Conservation (phyloP, 2,113 vertebrate genomes). For the Poicephalus meyeri region DNA sequence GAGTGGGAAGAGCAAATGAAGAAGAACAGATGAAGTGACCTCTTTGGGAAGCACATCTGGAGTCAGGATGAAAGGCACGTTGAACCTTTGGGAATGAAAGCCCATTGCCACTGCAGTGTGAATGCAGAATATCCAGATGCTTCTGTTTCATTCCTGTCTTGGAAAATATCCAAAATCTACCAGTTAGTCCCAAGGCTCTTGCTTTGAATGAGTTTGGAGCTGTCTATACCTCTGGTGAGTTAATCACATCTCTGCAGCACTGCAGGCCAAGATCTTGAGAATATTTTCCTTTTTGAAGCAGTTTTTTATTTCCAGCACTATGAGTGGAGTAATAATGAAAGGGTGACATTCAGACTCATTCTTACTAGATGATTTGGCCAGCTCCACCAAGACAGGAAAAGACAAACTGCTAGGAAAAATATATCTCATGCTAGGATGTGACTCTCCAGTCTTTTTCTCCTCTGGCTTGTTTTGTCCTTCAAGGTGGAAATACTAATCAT, state of each 20-base stretch:
- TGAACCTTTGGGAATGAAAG: neutral
- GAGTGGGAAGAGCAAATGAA: neutral
- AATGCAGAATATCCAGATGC: neutral
- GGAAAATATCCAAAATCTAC: neutral
- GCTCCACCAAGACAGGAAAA: neutral
- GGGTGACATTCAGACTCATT: neutral
- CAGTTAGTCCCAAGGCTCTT: neutral
- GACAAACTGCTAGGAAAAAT: neutral
- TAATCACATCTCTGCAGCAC: neutral
- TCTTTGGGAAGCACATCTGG: neutral
- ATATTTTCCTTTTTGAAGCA: neutral
- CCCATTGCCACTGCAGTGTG: neutral
- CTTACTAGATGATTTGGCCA: neutral
- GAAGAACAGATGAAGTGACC: neutral
- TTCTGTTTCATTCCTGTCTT: neutral
- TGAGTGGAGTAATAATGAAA: neutral
- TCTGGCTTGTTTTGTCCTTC: neutral
- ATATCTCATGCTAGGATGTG: accelerated
- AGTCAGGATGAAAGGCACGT: neutral
- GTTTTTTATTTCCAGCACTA: neutral
- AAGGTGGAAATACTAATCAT: neutral
- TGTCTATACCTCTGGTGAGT: neutral
- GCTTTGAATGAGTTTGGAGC: neutral
- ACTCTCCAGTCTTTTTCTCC: neutral
- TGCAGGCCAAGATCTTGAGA: neutral